These are phyloP conservation scores for Chrysaora quinquecirrha DNA, from an alignment of 30 jellyfish, hydroid and myxozoan species.

Conservation along the genomic window DNA sequence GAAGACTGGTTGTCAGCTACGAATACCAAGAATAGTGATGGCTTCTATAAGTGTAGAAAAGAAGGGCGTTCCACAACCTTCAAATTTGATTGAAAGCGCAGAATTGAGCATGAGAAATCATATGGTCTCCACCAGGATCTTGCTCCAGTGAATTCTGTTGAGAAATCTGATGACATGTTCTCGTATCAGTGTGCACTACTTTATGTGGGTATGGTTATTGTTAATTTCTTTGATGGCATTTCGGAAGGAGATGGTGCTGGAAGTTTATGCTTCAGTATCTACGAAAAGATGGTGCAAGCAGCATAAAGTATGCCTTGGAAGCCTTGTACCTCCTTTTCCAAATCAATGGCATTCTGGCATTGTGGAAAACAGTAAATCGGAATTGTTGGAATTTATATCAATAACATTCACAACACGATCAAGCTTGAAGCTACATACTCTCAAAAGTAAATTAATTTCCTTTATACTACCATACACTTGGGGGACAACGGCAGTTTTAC, in stretches of 20 bases:
- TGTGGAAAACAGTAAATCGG: too few relatives aligned
- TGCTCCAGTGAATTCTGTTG: neutral
- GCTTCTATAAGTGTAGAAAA: neutral
- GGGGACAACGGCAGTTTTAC: too few relatives aligned
- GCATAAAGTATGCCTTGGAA: conserved; percentile 31
- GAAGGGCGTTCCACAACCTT: conserved; percentile 1
- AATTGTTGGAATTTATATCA: too few relatives aligned
- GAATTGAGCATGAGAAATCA: conserved; percentile 2
- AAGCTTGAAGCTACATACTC: too few relatives aligned
- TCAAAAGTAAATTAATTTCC: too few relatives aligned
- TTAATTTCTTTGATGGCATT: conserved; percentile 6
- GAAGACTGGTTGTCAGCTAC: neutral
- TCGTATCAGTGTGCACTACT: conserved; percentile 1
- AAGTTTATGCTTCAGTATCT: conserved; percentile 16
- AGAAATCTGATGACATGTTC: conserved; percentile 6
- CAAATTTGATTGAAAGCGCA: neutral
- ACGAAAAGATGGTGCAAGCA: conserved; percentile 6
- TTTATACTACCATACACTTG: too few relatives aligned
- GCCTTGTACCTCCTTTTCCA: too few relatives aligned
- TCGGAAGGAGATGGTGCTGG: conserved; percentile 48
- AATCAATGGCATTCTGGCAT: too few relatives aligned
- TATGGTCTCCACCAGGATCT: neutral
- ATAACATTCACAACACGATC: too few relatives aligned
- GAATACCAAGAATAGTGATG: neutral
- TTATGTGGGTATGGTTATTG: neutral